Percentiles rank a stretch among this genome's conserved stretches.
Conservation (phyloP, 2,797 vertebrate genomes). For the Adrianichthys oophorus region DNA sequence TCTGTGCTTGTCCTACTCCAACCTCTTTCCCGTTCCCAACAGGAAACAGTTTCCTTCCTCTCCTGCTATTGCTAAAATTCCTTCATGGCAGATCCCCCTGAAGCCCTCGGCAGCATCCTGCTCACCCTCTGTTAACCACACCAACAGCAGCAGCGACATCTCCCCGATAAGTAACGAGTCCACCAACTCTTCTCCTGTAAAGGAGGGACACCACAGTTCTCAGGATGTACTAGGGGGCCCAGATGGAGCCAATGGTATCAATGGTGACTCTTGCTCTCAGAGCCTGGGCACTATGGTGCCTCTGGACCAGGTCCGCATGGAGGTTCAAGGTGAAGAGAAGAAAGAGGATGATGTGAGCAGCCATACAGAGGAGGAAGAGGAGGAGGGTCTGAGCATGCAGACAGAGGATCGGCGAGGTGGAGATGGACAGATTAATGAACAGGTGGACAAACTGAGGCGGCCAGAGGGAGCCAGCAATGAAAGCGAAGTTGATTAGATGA, state of each 20-base stretch:
- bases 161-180: conserved; percentile 95
- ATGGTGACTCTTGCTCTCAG: conserved; percentile 47
- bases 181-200: conserved; percentile 83
- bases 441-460: conserved; percentile 92
- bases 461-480: conserved; percentile 96
- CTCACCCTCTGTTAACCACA: conserved; percentile 81
- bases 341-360: conserved; percentile 63
- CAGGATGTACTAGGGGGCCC: conserved; percentile 77
- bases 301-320: conserved; percentile 92
- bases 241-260: conserved; percentile 75
- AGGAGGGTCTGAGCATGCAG: conserved; percentile 85
- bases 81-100: conserved; percentile 94
- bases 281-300: conserved; percentile 52
- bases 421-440: conserved; percentile 97
- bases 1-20: not conserved
- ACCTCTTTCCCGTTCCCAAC: conserved; percentile 8
- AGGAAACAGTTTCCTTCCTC: conserved; percentile 96
- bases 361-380: conserved; percentile 80
- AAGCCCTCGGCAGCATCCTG: conserved; percentile 83
- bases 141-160: conserved; percentile 97
- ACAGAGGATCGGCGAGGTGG: conserved; percentile 91
- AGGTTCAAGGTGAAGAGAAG: conserved; percentile 92
- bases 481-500: conserved; percentile 89
- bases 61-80: conserved; percentile 91
- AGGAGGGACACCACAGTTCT: conserved; percentile 85